These are phyloP conservation scores for Gibbula magus DNA, from an alignment of 2,888 invertebrate genomes.

Conservation along the genomic window DNA sequence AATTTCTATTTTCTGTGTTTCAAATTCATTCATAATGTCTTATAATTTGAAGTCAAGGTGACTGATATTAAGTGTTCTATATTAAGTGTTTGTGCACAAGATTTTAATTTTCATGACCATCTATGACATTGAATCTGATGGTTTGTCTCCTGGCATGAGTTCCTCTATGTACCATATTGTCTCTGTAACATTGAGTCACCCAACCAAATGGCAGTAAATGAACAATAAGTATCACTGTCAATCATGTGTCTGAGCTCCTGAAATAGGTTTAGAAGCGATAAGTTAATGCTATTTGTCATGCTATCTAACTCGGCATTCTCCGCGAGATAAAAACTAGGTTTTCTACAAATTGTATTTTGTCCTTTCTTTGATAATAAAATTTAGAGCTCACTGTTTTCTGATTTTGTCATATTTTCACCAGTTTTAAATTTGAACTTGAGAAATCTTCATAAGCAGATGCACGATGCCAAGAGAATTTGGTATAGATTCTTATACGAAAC, in stretches of 20 bases:
- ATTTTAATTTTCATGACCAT: too few relatives aligned
- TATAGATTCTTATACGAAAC: too few relatives aligned
- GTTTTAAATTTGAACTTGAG: neutral
- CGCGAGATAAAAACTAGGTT: neutral
- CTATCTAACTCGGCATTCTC: neutral
- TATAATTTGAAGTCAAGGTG: too few relatives aligned
- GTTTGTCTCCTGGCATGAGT: neutral
- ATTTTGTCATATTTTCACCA: neutral
- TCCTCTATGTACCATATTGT: neutral
- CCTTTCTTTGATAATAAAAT: constrained; percentile 28
- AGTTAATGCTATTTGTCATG: neutral
- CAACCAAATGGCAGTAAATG: neutral
- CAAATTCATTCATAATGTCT: too few relatives aligned
- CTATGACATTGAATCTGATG: too few relatives aligned
- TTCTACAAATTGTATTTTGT: constrained; percentile 19
- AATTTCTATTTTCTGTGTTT: too few relatives aligned
- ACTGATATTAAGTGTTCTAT: too few relatives aligned
- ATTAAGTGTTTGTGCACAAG: too few relatives aligned
- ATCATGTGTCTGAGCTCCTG: too few relatives aligned
- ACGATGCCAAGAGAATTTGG: too few relatives aligned
- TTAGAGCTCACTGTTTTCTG: neutral
- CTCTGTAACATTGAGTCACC: neutral
- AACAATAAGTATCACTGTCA: too few relatives aligned
- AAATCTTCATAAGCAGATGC: too few relatives aligned
- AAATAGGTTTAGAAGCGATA: neutral